These are phyloP conservation scores for Hemicrepidius hirtus DNA, from an alignment of 2,888 invertebrate genomes.

Conservation along the genomic window DNA sequence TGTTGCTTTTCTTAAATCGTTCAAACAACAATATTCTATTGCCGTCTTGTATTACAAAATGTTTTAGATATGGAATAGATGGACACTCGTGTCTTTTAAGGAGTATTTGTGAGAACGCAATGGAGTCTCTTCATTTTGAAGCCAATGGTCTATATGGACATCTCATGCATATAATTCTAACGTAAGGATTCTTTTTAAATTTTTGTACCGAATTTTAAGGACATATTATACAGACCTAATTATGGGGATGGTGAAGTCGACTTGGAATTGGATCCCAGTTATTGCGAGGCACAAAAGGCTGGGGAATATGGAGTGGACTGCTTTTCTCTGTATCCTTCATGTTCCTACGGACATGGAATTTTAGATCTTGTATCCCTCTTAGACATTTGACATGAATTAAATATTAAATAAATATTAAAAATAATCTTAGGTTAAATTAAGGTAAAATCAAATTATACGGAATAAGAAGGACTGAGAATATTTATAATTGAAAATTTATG, in stretches of 20 bases:
- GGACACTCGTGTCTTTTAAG: conserved; percentile 82
- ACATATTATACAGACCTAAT: conserved; percentile 76
- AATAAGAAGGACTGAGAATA: too few relatives aligned
- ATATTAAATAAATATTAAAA: too few relatives aligned
- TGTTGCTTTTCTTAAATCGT: neutral
- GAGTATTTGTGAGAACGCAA: conserved; percentile 84
- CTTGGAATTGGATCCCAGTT: conserved; percentile 74
- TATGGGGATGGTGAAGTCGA: conserved; percentile 72
- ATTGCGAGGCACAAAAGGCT: conserved; percentile 78
- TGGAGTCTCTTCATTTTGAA: conserved; percentile 78
- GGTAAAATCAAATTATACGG: too few relatives aligned
- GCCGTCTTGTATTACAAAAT: neutral
- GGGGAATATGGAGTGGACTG: conserved; percentile 81
- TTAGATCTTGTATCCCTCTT: conserved; percentile 76
- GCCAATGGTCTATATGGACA: conserved; percentile 83
- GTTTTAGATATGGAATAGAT: conserved; percentile 77
- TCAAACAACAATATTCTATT: neutral
- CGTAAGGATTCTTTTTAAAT: conserved; percentile 73
- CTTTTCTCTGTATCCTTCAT: conserved; percentile 76
- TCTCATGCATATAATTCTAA: conserved; percentile 84
- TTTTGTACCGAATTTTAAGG: neutral
- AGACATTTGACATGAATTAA: neutral
- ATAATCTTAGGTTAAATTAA: too few relatives aligned
- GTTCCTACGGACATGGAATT: conserved; percentile 77
- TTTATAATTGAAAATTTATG: too few relatives aligned